Evolutionary conservation across 2,797 vertebrate genomes (phyloP).

Genomic region (Emys orbicularis): DNA sequence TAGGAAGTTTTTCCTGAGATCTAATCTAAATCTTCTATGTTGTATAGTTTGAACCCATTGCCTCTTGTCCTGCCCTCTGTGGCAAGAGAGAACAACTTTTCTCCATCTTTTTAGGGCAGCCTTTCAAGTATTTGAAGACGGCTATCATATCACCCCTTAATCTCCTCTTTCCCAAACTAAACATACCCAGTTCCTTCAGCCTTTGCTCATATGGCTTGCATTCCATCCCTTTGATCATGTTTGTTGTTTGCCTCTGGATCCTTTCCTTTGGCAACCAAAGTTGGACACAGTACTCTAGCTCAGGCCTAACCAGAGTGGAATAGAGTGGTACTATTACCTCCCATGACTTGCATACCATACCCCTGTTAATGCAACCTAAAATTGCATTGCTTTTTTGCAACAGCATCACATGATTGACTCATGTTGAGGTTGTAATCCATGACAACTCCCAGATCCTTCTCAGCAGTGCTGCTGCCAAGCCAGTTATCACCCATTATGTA

Average conservation of each 20-base stretch:
- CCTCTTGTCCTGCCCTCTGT: no score
- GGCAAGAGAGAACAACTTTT: no score
- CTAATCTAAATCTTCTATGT: no score
- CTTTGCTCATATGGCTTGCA: neutral
- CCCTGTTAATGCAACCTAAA: neutral
- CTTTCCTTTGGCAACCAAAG: neutral
- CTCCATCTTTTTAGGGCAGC: neutral
- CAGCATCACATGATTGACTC: neutral
- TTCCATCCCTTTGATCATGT: neutral
- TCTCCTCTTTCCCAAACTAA: neutral
- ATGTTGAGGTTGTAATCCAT: neutral
- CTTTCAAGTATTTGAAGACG: neutral
- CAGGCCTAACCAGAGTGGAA: neutral
- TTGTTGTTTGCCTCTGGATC: neutral
- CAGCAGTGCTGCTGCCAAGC: neutral
- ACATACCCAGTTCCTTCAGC: neutral
- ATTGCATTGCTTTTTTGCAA: neutral
- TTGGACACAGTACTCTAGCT: neutral
- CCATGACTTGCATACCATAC: neutral
- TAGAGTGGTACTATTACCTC: neutral
- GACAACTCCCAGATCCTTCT: neutral
- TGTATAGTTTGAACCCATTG: no score
- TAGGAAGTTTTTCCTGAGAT: neutral
- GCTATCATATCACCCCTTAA: neutral
- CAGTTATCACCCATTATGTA: neutral